These are phyloP conservation scores for Dysmachus trigonus DNA, from an alignment of 2,888 invertebrate genomes.

Conservation along the genomic window DNA sequence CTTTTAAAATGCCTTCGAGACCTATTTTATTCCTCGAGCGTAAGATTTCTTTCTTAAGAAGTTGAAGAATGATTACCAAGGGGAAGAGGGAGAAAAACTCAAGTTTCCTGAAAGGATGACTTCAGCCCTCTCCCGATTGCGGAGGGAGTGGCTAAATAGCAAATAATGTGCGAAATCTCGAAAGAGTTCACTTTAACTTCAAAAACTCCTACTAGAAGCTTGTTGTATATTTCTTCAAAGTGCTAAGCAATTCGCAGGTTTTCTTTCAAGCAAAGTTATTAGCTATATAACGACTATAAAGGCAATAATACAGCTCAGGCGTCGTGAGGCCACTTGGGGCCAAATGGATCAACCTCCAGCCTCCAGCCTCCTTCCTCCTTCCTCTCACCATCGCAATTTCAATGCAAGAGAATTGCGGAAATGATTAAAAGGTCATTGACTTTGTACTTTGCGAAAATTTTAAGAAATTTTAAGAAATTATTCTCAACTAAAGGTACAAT, in stretches of 20 bases:
- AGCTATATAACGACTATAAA: background rate
- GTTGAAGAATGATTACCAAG: background rate
- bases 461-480: background rate
- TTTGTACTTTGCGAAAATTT: background rate
- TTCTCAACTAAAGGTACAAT: background rate
- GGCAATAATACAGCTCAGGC: too few relatives aligned
- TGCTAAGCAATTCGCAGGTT: background rate
- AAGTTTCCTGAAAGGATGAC: background rate
- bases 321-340: background rate
- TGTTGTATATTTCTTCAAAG: background rate
- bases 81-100: background rate
- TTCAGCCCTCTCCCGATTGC: background rate
- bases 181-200: background rate
- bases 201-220: too few relatives aligned
- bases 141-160: background rate
- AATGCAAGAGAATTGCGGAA: background rate
- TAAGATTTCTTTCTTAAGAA: background rate
- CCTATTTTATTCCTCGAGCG: background rate
- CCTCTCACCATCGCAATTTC: background rate
- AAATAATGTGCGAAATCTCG: background rate
- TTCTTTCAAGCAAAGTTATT: background rate
- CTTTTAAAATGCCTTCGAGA: background rate
- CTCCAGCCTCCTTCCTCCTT: background rate
- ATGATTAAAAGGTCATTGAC: too few relatives aligned
- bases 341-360: background rate